These are phyloP conservation scores for Lepidostoma basale DNA, from an alignment of 1,140 invertebrate genomes.

Conservation along the genomic window DNA sequence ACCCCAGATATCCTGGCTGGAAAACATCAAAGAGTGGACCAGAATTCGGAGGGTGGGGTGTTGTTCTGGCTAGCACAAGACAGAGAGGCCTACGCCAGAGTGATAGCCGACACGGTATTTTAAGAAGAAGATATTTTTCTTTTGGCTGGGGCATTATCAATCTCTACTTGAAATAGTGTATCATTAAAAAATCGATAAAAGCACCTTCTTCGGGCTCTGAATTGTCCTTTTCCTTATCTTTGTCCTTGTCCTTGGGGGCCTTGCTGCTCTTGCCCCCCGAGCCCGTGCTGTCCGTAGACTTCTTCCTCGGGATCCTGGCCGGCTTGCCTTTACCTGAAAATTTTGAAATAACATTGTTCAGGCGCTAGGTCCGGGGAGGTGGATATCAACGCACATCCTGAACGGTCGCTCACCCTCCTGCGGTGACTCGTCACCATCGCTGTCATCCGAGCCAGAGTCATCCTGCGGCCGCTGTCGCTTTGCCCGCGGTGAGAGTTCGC, in stretches of 20 bases:
- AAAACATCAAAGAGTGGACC: too few relatives aligned
- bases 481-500: conserved; percentile 46
- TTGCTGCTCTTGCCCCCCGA: conserved; percentile 51
- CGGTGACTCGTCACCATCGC: conserved; percentile 36
- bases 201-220: conserved; percentile 77
- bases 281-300: conserved; percentile 53
- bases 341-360: neutral
- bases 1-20: too few relatives aligned
- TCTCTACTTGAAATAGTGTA: too few relatives aligned
- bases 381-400: conserved; percentile 9
- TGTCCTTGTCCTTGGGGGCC: conserved; percentile 61
- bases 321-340: conserved; percentile 51
- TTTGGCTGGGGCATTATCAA: too few relatives aligned
- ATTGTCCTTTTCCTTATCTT: too few relatives aligned
- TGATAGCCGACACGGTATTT: too few relatives aligned
- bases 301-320: conserved; percentile 49
- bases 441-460: conserved; percentile 5
- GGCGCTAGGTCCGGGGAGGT: neutral
- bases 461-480: conserved; percentile 37
- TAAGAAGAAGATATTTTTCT: too few relatives aligned
- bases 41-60: too few relatives aligned
- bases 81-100: too few relatives aligned
- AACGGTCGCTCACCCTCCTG: conserved; percentile 39
- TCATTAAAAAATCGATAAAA: neutral
- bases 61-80: too few relatives aligned